Percentiles rank a stretch among this genome's conserved stretches.
These are phyloP conservation scores for Ardeotis arabs DNA, from an alignment of 2,113 vertebrate species.

Conservation along the genomic window DNA sequence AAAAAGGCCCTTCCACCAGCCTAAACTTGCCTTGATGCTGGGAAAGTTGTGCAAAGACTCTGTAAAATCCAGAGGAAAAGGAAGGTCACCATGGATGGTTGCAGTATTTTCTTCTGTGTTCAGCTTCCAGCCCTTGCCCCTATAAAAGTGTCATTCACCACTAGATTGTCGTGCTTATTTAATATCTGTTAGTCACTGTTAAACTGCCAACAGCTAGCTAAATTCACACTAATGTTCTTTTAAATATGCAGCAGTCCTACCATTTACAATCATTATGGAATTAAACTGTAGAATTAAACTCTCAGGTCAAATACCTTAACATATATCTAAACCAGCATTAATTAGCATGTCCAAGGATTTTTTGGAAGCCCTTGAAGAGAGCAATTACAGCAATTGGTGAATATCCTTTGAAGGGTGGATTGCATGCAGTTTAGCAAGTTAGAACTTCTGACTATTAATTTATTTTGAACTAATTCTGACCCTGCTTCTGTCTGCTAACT, in stretches of 20 bases:
- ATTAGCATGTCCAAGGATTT: conserved; percentile 63
- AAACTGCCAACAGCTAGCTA: conserved; percentile 61
- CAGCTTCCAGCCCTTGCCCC: neutral
- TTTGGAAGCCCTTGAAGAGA: conserved; percentile 63
- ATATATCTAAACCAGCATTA: conserved; percentile 62
- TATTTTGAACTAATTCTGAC: conserved; percentile 69
- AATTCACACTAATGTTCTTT: conserved; percentile 57
- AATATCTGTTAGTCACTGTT: conserved; percentile 62
- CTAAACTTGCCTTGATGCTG: rapidly evolving
- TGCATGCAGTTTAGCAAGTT: conserved; percentile 58
- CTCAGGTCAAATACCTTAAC: conserved; percentile 60
- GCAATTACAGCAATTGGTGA: conserved; percentile 60
- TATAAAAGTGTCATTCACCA: conserved; percentile 61
- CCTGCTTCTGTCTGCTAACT: conserved; percentile 55
- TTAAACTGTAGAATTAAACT: conserved; percentile 59
- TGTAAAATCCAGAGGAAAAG: neutral
- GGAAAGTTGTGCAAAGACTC: neutral
- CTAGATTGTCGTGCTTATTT: conserved; percentile 63
- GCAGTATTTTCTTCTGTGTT: conserved; percentile 34
- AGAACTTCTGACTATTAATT: conserved; percentile 67
- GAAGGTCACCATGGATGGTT: conserved; percentile 19
- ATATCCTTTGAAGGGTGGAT: conserved; percentile 66
- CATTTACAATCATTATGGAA: conserved; percentile 59
- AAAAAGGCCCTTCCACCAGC: neutral
- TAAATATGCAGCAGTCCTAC: conserved; percentile 49